phyloP scores from a whole-genome alignment of 2,888 invertebrate species.

The Pterobdella sp. region DNA sequence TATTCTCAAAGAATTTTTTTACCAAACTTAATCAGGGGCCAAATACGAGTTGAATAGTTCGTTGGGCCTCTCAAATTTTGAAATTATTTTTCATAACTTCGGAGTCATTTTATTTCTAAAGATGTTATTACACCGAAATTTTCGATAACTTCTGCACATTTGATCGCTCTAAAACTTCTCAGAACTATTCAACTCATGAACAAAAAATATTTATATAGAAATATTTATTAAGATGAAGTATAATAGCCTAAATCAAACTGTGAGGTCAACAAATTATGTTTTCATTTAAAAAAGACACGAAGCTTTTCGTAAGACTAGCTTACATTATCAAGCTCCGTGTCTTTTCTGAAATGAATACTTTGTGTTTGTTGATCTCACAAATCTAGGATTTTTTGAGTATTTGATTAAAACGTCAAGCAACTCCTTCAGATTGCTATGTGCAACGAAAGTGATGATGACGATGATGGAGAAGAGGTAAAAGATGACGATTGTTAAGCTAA shows the following conservation, averaged over 20 bases:
- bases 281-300: too few species aligned
- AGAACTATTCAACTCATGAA: neutral
- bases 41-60: neutral
- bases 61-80: neutral
- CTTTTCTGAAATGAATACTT: too few species aligned
- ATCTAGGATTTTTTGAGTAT: too few species aligned
- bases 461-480: neutral
- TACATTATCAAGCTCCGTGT: too few species aligned
- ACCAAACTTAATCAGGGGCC: neutral
- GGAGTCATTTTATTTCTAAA: neutral
- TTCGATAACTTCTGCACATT: neutral
- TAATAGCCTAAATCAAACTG: too few species aligned
- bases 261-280: too few species aligned
- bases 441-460: conserved; percentile 7
- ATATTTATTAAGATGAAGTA: neutral
- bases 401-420: neutral
- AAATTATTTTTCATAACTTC: neutral
- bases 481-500: neutral
- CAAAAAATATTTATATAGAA: neutral
- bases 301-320: too few species aligned
- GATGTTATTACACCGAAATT: neutral
- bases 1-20: neutral
- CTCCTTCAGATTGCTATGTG: neutral
- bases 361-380: too few species aligned
- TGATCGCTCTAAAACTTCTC: neutral